Percentiles rank a stretch among this genome's conserved stretches.
phyloP scores from a whole-genome alignment of 2,113 vertebrate genomes.

The Vombatus ursinus region DNA sequence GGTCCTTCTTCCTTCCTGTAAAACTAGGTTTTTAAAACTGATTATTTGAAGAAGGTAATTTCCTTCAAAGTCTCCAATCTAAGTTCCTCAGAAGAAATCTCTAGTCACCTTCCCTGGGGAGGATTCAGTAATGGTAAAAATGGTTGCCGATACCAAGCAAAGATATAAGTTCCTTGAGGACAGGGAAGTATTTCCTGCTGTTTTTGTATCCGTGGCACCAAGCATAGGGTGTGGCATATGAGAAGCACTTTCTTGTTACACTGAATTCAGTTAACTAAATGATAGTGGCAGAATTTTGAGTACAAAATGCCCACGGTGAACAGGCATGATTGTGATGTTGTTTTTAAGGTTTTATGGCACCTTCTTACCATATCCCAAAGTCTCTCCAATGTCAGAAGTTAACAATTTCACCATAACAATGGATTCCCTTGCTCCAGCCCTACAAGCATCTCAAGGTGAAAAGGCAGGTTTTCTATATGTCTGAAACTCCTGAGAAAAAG shows the following conservation, averaged over 20 bases:
- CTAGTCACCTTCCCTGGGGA: not conserved
- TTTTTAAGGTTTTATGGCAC: conserved; percentile 25
- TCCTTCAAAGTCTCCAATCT: not conserved
- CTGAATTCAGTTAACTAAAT: not conserved
- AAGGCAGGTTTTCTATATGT: conserved; percentile 40
- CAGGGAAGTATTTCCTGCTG: not conserved
- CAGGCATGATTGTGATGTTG: not conserved
- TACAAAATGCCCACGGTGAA: not conserved
- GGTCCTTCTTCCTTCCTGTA: not conserved
- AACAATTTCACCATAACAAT: conserved; percentile 32
- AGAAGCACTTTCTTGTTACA: not conserved
- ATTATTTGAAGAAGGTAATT: not conserved
- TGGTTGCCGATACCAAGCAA: not conserved
- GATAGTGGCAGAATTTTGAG: not conserved
- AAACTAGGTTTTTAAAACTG: not conserved
- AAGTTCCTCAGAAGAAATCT: not conserved
- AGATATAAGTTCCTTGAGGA: not conserved
- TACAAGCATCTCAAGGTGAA: conserved; percentile 27
- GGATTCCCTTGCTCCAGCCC: conserved; percentile 14
- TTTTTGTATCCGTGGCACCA: not conserved
- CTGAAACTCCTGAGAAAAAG: conserved; percentile 58
- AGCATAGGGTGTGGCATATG: too few relatives aligned
- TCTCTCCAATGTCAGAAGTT: conserved; percentile 39
- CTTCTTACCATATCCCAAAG: conserved; percentile 27
- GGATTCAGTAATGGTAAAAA: not conserved